Conservation (phyloP, 2,113 vertebrate genomes). For the Delphinus delphis region DNA sequence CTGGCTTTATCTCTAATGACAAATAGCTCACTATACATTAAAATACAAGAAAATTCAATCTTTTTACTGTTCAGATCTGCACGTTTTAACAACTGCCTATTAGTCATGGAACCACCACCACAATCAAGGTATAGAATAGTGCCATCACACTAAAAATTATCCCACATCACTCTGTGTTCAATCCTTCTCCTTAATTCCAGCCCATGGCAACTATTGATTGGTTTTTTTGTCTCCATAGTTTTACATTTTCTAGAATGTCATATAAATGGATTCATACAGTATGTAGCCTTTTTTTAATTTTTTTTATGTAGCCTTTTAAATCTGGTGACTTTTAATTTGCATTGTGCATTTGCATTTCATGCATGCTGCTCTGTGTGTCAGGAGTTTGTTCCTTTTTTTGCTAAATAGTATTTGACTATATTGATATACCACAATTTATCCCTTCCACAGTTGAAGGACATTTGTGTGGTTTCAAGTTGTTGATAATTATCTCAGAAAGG, state of each 20-base stretch:
- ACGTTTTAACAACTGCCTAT: not conserved
- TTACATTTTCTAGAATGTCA: not conserved
- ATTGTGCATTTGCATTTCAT: not conserved
- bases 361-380: not conserved
- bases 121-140: not conserved
- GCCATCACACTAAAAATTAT: not conserved
- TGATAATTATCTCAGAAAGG: not conserved
- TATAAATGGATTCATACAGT: not conserved
- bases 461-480: not conserved
- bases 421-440: not conserved
- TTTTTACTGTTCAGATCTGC: not conserved
- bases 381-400: not conserved
- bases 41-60: not conserved
- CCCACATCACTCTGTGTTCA: not conserved
- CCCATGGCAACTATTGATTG: not conserved
- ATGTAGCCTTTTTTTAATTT: not conserved
- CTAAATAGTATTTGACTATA: not conserved
- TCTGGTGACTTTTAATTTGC: not conserved
- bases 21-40: not conserved
- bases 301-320: not conserved
- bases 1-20: not conserved
- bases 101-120: not conserved
- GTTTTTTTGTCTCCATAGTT: not conserved
- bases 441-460: not conserved
- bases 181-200: not conserved